Conservation (phyloP, 1,140 invertebrate genomes). For the Stegodyphus mimosarum region DNA sequence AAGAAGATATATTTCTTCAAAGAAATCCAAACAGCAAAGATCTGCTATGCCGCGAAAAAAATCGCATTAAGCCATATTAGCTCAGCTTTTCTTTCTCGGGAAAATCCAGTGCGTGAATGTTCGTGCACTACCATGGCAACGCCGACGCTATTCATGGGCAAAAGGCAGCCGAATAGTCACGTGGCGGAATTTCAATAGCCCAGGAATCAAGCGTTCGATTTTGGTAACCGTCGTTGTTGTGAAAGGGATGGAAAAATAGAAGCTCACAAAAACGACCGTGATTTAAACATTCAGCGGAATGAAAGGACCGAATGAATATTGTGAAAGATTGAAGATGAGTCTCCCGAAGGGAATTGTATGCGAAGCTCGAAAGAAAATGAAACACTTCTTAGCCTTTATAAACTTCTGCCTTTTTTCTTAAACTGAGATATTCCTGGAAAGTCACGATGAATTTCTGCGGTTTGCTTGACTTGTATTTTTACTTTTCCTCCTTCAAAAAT, state of each 20-base stretch:
- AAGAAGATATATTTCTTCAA: too few species aligned
- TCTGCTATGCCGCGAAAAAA: neutral
- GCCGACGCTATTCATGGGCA: conserved; percentile 15
- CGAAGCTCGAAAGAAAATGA: too few species aligned
- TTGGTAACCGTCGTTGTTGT: neutral
- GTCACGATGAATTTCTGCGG: too few species aligned
- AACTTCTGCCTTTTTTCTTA: too few species aligned
- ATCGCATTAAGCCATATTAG: conserved; percentile 25
- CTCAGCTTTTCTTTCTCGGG: neutral
- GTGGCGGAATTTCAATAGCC: conserved; percentile 25
- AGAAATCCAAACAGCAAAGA: neutral
- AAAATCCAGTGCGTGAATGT: neutral
- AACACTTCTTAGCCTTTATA: too few species aligned
- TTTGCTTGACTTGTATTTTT: too few species aligned
- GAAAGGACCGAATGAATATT: neutral
- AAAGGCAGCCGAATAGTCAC: neutral
- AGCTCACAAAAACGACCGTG: neutral
- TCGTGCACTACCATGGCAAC: conserved; percentile 5
- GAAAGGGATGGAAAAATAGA: neutral
- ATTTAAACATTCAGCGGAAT: conserved; percentile 29
- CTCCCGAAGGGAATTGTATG: too few species aligned
- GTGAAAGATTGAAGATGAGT: too few species aligned
- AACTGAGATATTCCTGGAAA: too few species aligned
- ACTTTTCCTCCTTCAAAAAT: too few species aligned
- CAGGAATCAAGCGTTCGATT: conserved; percentile 8